These are phyloP conservation scores for Arrhopalites spinosus DNA, from an alignment of 2,888 invertebrate genomes.

Conservation along the genomic window DNA sequence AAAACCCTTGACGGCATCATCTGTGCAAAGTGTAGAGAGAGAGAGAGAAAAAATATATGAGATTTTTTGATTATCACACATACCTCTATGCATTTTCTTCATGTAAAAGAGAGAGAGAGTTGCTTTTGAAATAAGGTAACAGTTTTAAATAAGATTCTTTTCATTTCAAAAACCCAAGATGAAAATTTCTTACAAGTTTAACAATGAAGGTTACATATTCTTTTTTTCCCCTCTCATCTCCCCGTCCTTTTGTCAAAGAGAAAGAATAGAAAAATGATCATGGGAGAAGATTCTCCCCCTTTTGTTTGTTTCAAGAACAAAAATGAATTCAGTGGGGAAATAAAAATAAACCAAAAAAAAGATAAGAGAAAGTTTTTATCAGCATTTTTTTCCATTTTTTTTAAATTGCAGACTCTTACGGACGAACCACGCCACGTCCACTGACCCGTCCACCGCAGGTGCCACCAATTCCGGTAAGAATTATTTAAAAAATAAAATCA, in stretches of 20 bases:
- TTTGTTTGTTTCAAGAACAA: background rate
- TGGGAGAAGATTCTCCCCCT: no score
- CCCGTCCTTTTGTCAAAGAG: no score
- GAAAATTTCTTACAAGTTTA: no score
- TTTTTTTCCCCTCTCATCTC: no score
- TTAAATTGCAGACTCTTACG: conserved; percentile 49
- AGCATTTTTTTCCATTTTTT: conserved; percentile 17
- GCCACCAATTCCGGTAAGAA: conserved; percentile 68
- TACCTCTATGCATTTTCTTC: background rate
- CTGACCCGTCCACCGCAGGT: conserved; percentile 73
- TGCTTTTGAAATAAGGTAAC: no score
- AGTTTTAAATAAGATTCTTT: no score
- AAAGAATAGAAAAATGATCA: conserved; percentile 6
- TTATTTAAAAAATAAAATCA: no score
- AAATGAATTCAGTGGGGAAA: background rate
- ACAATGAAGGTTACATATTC: no score
- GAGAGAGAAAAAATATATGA: background rate
- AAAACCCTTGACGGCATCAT: background rate
- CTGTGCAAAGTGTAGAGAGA: background rate
- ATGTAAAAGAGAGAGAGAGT: no score
- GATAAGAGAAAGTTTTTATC: background rate
- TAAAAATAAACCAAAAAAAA: background rate
- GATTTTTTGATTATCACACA: background rate
- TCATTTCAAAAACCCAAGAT: no score
- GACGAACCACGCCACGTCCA: conserved; percentile 61